Evolutionary conservation across 2,797 vertebrate genomes (phyloP).

Genomic region (Lepus townsendii): DNA sequence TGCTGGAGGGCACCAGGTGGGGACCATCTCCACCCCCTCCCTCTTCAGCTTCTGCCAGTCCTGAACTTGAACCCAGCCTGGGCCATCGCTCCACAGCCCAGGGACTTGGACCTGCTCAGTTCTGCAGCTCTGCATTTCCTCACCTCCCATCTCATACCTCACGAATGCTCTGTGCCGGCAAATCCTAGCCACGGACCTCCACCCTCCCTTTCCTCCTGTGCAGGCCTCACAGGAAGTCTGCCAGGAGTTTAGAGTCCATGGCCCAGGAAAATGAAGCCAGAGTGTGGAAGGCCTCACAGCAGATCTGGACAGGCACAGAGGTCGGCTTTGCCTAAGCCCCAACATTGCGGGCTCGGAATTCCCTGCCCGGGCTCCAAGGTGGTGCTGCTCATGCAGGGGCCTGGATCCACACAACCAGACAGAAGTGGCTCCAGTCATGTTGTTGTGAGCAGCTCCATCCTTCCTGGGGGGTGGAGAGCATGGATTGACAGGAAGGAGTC

Average conservation of each 20-base stretch:
- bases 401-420: background rate
- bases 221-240: background rate
- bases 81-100: background rate
- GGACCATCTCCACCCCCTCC: background rate
- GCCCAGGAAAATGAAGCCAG: background rate
- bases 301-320: background rate
- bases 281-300: background rate
- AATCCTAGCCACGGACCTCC: background rate
- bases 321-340: background rate
- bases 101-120: background rate
- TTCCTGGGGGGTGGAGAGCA: background rate
- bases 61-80: background rate
- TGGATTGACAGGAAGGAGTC: background rate
- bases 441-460: background rate
- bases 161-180: background rate
- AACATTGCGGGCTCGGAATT: background rate
- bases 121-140: background rate
- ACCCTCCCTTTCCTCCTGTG: background rate
- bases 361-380: background rate
- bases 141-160: background rate
- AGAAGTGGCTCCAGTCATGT: background rate
- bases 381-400: background rate
- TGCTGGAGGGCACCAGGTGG: too few relatives aligned
- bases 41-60: background rate
- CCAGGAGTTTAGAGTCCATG: background rate